Base-by-base conservation (phyloP, 2,888 invertebrate species). In the Tetragnatha montana region DNA sequence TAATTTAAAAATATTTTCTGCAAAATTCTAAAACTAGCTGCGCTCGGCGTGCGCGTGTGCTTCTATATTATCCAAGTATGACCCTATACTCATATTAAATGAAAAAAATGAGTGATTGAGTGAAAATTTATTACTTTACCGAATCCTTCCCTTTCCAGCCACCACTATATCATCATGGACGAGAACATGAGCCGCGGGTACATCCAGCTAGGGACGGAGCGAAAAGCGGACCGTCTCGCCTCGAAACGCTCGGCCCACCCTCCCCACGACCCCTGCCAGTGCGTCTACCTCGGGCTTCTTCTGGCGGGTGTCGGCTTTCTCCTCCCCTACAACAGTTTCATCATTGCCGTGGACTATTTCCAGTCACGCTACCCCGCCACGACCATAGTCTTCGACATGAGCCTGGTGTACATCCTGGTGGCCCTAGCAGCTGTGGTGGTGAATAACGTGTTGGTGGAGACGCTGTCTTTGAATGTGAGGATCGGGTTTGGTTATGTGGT, bases 331-430 rank as follows among this genome's bases (percentile, higher is more conserved):
- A 98, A 98, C 95, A 97, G 97, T 93, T 98, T 98, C 93, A 97
- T 98, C 93, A 97, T 97, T 94, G 98, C 98, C 10, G 97, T 97
- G 92, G 98, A 98, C 94, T 98, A 97, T 94, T 98, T 97, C 94
- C 97, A 97, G 94, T 95, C 95, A 22, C 95, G 96, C 92, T 98
- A 97, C 93, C 97, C 97, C 0, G 96, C 96, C 86, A 95, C 96
- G 0, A 96, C 97, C 1, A 97, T 98, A 91, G 96, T 98, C 92
- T 96, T 98, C 93, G 98, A 98, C 93, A 97, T 98, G 96, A 97
- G 97, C 17, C 95, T 97, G 91, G 97, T 97, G 71, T 98, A 98
- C 94, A 97, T 98, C 92, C 95, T 96, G n/a, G 96, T 97, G 91
- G 97, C 98, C 50, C 97, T 98, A 92, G 95, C 96, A 88, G 97